Evolutionary conservation across 2,113 vertebrate genomes (phyloP), one percentile per base, ranked within the genome.

Genomic region (Naja naja): DNA sequence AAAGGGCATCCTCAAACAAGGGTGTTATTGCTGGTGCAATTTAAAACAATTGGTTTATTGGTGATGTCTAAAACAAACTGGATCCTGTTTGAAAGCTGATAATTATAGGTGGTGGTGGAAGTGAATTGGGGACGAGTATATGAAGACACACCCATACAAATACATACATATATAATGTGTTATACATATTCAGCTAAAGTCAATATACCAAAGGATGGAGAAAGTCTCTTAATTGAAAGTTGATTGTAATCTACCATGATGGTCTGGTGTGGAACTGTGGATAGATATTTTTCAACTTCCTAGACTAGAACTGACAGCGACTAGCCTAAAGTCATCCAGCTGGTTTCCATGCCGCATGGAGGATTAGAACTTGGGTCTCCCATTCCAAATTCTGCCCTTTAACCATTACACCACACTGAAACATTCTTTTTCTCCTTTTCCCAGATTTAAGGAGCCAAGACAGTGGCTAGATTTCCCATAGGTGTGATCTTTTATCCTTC

Each of bases 81-180:
- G 60, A 89, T 95, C 91, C 88, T 94, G 58, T 96, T 95, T 94
- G 93, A 94, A 93, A 94, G 92, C 95, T 95, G 97, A 92, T 96
- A 97, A 97, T 95, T 97, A 97, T 95, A 96, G 96, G 95, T 97
- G 94, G 90, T 85, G 11, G 0, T 96, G 94, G 93, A 95, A 94
- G 95, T 94, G 96, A 92, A 95, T 96, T 60, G 93, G 92, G 96
- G 69, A 74, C 0, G 1, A 20, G n/a, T 74, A 39, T 20, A 74
- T 74, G 69, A 74, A 74, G n/a, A 74, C 5, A 39, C n/a, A 7
- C 5, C n/a, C 16, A 39, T 20, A 1, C n/a, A 74, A n/a, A 39
- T n/a, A 39, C 22, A 81, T 18, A 39, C 34, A 81, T 81, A 8
- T 8, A 1, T 9, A 22, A 34, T 81, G 7, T 22, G 9, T 74